Evolutionary conservation across 2,888 invertebrate genomes (phyloP).

Genomic region (Camptogramma bilineatum): DNA sequence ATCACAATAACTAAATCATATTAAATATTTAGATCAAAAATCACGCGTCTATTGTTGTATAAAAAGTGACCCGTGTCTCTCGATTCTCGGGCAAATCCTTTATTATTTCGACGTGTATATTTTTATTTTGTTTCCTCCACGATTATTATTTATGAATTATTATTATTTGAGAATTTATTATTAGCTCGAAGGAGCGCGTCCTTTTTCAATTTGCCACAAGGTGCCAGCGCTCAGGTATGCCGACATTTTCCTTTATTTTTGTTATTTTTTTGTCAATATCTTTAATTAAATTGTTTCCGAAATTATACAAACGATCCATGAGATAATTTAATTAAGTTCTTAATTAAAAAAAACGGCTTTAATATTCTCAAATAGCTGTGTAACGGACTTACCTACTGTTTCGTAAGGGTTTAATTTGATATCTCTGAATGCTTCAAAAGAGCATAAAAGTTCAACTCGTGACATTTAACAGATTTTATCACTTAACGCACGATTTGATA

Average conservation of each 20-base stretch:
- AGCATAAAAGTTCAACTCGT: not conserved
- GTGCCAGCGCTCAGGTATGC: slow-evolving; percentile 70
- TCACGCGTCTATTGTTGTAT: not conserved
- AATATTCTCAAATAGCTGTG: not conserved
- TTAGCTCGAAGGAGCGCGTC: slow-evolving; percentile 79
- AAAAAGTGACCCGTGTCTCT: slow-evolving; percentile 66
- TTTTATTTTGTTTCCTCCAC: slow-evolving; percentile 81
- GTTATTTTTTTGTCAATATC: slow-evolving; percentile 70
- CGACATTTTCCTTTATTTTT: slow-evolving; percentile 62
- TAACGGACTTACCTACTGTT: not conserved
- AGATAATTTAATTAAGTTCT: slow-evolving; percentile 70
- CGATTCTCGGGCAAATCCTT: slow-evolving; percentile 73
- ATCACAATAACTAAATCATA: not conserved
- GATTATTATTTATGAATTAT: slow-evolving; percentile 86
- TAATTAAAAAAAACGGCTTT: slow-evolving; percentile 46
- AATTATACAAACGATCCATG: slow-evolving; percentile 73
- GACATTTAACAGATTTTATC: slow-evolving; percentile 16
- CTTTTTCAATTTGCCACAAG: slow-evolving; percentile 84
- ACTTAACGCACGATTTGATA: slow-evolving; percentile 20
- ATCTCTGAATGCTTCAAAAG: not conserved
- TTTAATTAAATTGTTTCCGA: slow-evolving; percentile 77
- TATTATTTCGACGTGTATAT: slow-evolving; percentile 84
- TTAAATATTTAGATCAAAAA: slow-evolving; percentile 1
- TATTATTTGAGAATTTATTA: slow-evolving; percentile 85
- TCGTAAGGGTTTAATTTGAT: not conserved